phyloP scores from a whole-genome alignment of 2,113 vertebrate genomes.

The Epinephelus lanceolatus region DNA sequence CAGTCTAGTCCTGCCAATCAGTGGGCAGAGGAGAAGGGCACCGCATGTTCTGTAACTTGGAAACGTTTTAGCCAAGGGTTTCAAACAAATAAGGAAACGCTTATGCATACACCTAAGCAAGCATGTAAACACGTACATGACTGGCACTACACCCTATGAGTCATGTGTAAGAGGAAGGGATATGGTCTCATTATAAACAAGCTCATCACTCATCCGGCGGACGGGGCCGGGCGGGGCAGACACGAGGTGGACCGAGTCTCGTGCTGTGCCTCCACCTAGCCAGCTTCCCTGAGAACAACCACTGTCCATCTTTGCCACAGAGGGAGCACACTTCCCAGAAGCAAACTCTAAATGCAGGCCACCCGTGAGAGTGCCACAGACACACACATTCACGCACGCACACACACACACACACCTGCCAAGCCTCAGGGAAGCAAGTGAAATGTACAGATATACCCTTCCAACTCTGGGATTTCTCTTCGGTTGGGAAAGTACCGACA shows the following conservation, averaged over 20 bases:
- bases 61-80: slow-evolving; percentile 4
- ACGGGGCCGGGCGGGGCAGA: slow-evolving; percentile 39
- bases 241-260: slow-evolving; percentile 44
- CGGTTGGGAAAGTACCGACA: slow-evolving; percentile 9
- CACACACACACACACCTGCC: slow-evolving; percentile 27
- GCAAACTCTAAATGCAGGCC: slow-evolving; percentile 39
- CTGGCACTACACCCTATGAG: slow-evolving; percentile 71
- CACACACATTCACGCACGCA: slow-evolving; percentile 3
- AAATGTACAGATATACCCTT: slow-evolving; percentile 19
- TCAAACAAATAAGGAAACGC: slow-evolving; percentile 37
- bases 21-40: slow-evolving; percentile 3
- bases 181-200: slow-evolving; percentile 71
- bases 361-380: slow-evolving; percentile 45
- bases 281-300: slow-evolving; percentile 44
- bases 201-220: slow-evolving; percentile 73
- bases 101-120: slow-evolving; percentile 31
- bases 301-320: slow-evolving; percentile 46
- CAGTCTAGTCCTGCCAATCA: slow-evolving; percentile 30
- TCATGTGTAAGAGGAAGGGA: slow-evolving; percentile 75
- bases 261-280: slow-evolving; percentile 28
- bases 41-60: slow-evolving; percentile 5
- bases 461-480: not conserved
- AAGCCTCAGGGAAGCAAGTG: slow-evolving; percentile 28
- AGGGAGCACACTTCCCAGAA: slow-evolving; percentile 44
- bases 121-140: slow-evolving; percentile 44